These are phyloP conservation scores for Kobus ellipsiprymnus DNA, from an alignment of 2,113 vertebrate species.

Conservation along the genomic window DNA sequence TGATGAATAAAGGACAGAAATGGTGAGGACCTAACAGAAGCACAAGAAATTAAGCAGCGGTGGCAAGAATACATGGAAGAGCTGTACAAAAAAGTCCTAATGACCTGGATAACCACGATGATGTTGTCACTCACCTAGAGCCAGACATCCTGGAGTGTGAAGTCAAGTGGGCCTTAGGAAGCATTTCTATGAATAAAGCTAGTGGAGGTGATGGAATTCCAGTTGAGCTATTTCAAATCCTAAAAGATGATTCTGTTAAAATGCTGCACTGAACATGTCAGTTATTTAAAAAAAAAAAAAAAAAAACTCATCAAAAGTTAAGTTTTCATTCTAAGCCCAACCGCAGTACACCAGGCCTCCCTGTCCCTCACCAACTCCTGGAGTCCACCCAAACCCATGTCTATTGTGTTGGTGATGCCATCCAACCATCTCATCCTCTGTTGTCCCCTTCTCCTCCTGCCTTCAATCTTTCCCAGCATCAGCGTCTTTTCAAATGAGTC, in stretches of 20 bases:
- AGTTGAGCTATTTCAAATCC: neutral
- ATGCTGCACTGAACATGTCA: neutral
- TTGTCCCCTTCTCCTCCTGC: neutral
- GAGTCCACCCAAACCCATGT: neutral
- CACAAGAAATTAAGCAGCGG: neutral
- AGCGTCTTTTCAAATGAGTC: neutral
- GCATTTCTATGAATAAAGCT: neutral
- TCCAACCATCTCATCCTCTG: neutral
- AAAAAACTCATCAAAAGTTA: neutral
- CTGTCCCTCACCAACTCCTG: neutral
- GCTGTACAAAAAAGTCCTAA: neutral
- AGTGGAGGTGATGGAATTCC: neutral
- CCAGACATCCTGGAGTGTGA: neutral
- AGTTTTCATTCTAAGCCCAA: neutral
- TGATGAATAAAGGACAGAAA: neutral
- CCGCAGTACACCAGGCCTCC: accelerated
- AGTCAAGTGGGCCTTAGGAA: neutral
- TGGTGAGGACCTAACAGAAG: neutral
- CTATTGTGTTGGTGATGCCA: neutral
- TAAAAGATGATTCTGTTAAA: neutral
- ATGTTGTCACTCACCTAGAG: neutral
- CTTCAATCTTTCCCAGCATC: neutral
- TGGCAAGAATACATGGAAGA: neutral
- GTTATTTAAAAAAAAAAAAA: neutral
- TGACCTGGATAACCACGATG: accelerated